Evolutionary conservation across 2,797 vertebrate genomes (phyloP), one percentile per base, ranked within the genome.

Genomic region (Gobio occitaniae): DNA sequence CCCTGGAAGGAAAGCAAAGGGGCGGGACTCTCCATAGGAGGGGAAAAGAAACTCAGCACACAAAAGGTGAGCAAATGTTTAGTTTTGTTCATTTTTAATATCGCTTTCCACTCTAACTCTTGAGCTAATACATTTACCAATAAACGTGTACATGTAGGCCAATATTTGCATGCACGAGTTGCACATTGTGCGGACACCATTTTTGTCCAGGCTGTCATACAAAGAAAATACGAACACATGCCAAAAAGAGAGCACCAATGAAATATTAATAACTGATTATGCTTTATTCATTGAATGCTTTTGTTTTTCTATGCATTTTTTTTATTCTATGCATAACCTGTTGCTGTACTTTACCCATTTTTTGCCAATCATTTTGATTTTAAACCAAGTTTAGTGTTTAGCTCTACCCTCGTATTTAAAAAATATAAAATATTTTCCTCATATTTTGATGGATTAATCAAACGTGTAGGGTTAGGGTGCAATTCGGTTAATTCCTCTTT

Each of bases 11-110:
- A 96, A 11, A 95, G 95, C 81, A 95, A 95, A 88, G 90, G 92
- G 11, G 87, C 91, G 15, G 88, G 89, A 61, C 89, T 95, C 93
- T n/a, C 95, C 68, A 90, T 92, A 84, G 95, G 95, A 82, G 87
- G 96, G 88, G 97, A 97, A 93, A 97, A 97, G 94, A 97, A 97
- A 92, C 94, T 96, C 92, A 96, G 94, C 85, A 90, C 93, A 89
- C 96, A 96, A 93, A 98, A 98, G 97, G 97, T 97, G 84, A 93
- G 93, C 90, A 38, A n/a, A 50, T 56, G 52, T 68, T 59, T 76
- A 16, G 21, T 12, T 79, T 48, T n/a, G 48, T 17, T 38, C 29
- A 17, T 32, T 25, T 38, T 12, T 52, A 47, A 56, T 66, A 17
- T 38, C 6, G 15, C 1, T 50, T 21, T 50, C 16, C n/a, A 19